phyloP scores from a whole-genome alignment of 2,797 vertebrate species.

The Jordanella pulchra region DNA sequence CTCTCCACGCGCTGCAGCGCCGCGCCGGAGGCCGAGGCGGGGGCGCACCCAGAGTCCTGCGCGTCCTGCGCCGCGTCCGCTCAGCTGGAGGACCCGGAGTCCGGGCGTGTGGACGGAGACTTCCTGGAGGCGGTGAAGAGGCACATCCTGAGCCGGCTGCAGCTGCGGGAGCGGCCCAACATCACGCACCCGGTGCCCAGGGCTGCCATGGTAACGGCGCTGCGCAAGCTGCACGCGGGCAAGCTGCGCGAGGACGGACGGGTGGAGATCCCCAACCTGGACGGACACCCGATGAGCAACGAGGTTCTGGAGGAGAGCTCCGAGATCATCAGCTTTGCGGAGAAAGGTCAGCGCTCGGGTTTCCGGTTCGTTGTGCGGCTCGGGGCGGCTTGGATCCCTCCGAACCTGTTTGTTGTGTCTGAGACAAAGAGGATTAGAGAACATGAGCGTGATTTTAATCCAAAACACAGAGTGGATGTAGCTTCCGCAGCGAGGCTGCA shows the following conservation, averaged over 20 bases:
- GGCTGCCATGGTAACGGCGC: conserved; percentile 93
- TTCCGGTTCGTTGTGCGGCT: background rate
- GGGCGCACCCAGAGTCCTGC: conserved; percentile 77
- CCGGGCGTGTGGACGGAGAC: conserved; percentile 82
- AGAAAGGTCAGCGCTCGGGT: conserved; percentile 84
- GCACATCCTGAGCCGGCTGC: conserved; percentile 88
- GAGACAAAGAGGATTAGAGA: conserved; percentile 9
- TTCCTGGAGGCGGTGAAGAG: conserved; percentile 88
- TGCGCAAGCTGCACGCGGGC: conserved; percentile 89
- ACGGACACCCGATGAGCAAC: conserved; percentile 86
- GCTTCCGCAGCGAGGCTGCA: background rate
- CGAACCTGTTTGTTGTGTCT: background rate
- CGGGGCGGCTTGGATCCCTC: too few species aligned
- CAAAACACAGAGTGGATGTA: background rate
- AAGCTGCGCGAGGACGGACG: conserved; percentile 90
- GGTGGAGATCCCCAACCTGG: conserved; percentile 91
- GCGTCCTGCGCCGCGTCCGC: conserved; percentile 82
- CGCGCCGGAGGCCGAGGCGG: conserved; percentile 78
- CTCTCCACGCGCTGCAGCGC: conserved; percentile 77
- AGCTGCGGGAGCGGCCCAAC: conserved; percentile 85
- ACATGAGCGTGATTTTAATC: background rate
- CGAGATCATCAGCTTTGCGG: conserved; percentile 97
- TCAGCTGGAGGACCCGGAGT: conserved; percentile 60
- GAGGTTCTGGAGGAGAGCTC: conserved; percentile 88
- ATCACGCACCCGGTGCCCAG: conserved; percentile 85